Evolutionary conservation across 2,113 vertebrate species (phyloP).

Genomic region (Podocnemis expansa): DNA sequence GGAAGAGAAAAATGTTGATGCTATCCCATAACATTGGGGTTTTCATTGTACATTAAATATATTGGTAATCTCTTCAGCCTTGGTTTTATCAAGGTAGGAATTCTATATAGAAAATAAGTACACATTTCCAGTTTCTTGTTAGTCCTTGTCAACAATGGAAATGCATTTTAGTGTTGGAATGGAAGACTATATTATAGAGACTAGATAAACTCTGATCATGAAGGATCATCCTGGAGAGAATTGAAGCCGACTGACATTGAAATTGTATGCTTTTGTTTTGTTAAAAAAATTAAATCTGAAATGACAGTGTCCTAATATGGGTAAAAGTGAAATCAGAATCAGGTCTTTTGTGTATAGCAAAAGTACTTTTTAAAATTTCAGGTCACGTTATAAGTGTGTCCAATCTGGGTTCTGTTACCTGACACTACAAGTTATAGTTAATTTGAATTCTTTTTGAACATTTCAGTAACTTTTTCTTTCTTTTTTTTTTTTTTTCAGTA

Average conservation of each 20-base stretch:
- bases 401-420: neutral
- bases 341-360: neutral
- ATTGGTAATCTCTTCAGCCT: neutral
- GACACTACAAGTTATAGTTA: neutral
- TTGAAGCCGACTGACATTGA: neutral
- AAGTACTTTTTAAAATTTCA: neutral
- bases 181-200: neutral
- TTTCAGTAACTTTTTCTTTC: neutral
- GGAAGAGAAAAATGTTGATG: neutral
- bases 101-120: neutral
- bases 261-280: neutral
- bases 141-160: neutral
- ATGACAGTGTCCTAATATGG: neutral
- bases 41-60: neutral
- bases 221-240: neutral
- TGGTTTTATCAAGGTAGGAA: neutral
- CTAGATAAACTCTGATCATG: neutral
- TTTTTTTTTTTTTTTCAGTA: accelerated
- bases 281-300: neutral
- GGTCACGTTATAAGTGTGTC: neutral
- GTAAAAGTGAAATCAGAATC: neutral
- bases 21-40: neutral
- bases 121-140: neutral
- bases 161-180: neutral
- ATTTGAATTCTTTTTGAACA: neutral